These are phyloP conservation scores for Hydropotes inermis DNA, from an alignment of 2,113 vertebrate species.

Conservation along the genomic window DNA sequence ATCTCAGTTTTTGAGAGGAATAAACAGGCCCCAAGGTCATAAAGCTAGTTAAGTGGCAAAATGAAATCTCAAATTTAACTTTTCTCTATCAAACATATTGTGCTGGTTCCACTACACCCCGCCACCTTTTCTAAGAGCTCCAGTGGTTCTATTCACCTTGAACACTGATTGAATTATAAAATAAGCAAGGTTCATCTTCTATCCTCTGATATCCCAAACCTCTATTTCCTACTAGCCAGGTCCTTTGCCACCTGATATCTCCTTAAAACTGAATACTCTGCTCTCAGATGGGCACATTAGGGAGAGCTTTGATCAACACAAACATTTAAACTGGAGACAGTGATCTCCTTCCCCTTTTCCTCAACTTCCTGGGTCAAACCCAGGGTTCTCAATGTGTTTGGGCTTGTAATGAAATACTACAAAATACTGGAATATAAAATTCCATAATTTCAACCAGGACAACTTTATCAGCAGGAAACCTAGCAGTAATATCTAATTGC, in stretches of 20 bases:
- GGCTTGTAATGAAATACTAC: neutral
- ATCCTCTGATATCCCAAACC: neutral
- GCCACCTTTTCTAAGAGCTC: neutral
- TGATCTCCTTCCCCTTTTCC: neutral
- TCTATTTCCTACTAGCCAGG: neutral
- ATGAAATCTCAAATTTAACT: neutral
- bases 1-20: neutral
- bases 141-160: neutral
- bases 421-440: neutral
- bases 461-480: neutral
- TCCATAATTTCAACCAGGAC: neutral
- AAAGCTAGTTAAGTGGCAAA: neutral
- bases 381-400: neutral
- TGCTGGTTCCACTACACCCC: neutral
- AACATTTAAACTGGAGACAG: neutral
- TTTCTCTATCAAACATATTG: neutral
- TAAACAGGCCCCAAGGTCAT: neutral
- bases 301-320: neutral
- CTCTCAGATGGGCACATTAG: neutral
- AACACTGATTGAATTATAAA: neutral
- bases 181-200: neutral
- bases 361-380: neutral
- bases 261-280: neutral
- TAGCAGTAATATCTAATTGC: neutral
- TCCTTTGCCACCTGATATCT: neutral